Conservation (phyloP, 2,888 invertebrate species). For the Cheilosia vernalis region DNA sequence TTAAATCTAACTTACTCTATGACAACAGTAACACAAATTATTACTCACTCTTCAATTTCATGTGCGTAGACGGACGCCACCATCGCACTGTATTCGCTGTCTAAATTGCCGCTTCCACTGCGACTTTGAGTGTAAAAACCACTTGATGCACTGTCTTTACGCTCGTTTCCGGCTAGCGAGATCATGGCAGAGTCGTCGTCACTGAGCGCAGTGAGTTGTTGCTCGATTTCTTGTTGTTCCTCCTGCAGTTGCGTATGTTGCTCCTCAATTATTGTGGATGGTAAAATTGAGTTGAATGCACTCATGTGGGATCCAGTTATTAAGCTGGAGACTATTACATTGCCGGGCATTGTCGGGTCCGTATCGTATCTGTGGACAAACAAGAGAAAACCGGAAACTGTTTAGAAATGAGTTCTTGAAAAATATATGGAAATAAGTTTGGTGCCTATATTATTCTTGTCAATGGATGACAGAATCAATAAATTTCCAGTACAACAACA, state of each 20-base stretch:
- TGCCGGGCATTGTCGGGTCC: conserved; percentile 24
- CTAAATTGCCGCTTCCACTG: conserved; percentile 78
- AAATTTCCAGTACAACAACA: too few relatives aligned
- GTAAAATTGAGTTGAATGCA: conserved; percentile 17
- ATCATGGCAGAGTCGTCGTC: conserved; percentile 79
- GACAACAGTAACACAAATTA: conserved; percentile 13
- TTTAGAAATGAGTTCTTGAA: conserved; percentile 21
- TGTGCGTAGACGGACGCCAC: conserved; percentile 80
- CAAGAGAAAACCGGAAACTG: conserved; percentile 2
- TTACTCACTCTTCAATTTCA: conserved; percentile 80
- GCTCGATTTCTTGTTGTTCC: conserved; percentile 8
- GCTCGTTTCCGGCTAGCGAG: conserved; percentile 77
- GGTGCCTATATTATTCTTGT: too few relatives aligned
- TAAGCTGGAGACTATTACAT: conserved; percentile 43
- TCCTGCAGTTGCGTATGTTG: conserved; percentile 27
- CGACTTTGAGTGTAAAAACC: conserved; percentile 74
- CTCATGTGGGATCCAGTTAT: conserved; percentile 29
- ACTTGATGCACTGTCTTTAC: conserved; percentile 77
- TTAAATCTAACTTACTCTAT: conserved; percentile 19
- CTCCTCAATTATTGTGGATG: conserved; percentile 48
- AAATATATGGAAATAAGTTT: neutral
- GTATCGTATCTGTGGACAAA: conserved; percentile 33
- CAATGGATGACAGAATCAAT: too few relatives aligned
- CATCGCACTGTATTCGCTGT: conserved; percentile 81
- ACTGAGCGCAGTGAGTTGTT: conserved; percentile 47